phyloP scores from a whole-genome alignment of 1,140 invertebrate species.

The Drosophila baimaii region DNA sequence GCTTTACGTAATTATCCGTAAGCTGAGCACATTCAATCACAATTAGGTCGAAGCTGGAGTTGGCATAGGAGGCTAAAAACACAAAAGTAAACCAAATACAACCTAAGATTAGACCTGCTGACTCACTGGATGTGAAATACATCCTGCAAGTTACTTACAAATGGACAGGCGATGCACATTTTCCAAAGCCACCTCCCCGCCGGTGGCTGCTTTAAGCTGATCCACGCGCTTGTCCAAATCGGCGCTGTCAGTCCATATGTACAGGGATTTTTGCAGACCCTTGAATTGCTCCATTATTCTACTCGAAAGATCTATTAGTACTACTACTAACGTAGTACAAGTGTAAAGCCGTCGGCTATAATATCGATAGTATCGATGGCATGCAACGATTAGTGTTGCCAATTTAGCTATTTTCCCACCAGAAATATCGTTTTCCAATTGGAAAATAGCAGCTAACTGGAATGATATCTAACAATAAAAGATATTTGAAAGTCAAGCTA shows the following conservation, averaged over 20 bases:
- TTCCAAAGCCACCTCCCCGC: conserved; percentile 75
- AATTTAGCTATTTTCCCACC: no score
- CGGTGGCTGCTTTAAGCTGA: conserved; percentile 59
- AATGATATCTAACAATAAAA: no score
- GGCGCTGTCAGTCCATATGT: conserved; percentile 73
- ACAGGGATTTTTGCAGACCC: conserved; percentile 68
- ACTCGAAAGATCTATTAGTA: conserved; percentile 11
- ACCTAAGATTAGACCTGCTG: conserved; percentile 51
- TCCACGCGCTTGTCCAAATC: conserved; percentile 70
- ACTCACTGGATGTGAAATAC: conserved; percentile 50
- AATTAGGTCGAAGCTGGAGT: conserved; percentile 87
- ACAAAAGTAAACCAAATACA: conserved; percentile 4
- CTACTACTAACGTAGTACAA: neutral
- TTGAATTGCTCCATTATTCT: conserved; percentile 74
- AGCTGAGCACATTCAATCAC: conserved; percentile 86
- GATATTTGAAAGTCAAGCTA: no score
- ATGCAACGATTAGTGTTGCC: no score
- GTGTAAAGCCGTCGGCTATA: no score
- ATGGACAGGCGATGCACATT: conserved; percentile 79
- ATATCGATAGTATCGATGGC: conserved; percentile 1
- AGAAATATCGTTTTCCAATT: no score
- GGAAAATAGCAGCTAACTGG: no score
- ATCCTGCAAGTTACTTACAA: conserved; percentile 56
- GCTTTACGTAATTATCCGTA: conserved; percentile 85
- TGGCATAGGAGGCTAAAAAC: conserved; percentile 85